Percentiles rank a stretch among this genome's conserved stretches.
These are phyloP conservation scores for Catostomus latipinnis DNA, from an alignment of 2,797 vertebrate species.

Conservation along the genomic window DNA sequence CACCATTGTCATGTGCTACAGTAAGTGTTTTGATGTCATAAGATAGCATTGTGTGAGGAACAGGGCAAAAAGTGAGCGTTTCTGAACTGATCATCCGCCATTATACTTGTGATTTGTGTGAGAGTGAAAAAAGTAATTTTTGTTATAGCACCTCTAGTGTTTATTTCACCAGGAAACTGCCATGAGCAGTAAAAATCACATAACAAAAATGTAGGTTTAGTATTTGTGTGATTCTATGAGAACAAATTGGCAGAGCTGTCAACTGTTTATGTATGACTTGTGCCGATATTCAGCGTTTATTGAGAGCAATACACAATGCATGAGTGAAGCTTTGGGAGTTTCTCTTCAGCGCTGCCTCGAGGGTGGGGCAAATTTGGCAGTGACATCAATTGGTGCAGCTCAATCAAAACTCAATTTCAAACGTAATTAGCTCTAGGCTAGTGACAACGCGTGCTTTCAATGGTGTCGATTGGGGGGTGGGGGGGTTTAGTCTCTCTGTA, in stretches of 20 bases:
- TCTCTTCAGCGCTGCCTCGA: slow-evolving; percentile 90
- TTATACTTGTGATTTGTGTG: too few relatives aligned
- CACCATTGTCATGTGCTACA: too few relatives aligned
- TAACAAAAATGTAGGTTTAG: too few relatives aligned
- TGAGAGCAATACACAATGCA: slow-evolving; percentile 84
- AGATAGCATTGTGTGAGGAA: too few relatives aligned
- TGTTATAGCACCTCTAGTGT: too few relatives aligned
- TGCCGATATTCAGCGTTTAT: slow-evolving; percentile 63
- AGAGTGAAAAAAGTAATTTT: too few relatives aligned
- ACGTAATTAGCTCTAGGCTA: slow-evolving; percentile 99
- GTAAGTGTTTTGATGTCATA: too few relatives aligned
- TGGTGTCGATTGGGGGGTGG: slow-evolving; percentile 53
- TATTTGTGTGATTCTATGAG: too few relatives aligned
- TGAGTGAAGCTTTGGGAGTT: slow-evolving; percentile 79
- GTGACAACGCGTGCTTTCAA: slow-evolving; percentile 86
- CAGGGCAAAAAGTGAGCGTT: too few relatives aligned
- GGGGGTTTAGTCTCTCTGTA: slow-evolving; percentile 47
- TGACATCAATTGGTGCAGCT: slow-evolving; percentile 98
- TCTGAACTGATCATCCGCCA: too few relatives aligned
- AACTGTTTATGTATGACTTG: neutral
- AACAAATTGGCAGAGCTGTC: slow-evolving; percentile 8
- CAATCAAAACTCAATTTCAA: slow-evolving; percentile 99
- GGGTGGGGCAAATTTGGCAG: slow-evolving; percentile 97
- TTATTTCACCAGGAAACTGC: too few relatives aligned
- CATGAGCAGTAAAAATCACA: too few relatives aligned